Base-by-base conservation (phyloP, 2,888 invertebrate species). In the Drosophila nr. perissopoda region DNA sequence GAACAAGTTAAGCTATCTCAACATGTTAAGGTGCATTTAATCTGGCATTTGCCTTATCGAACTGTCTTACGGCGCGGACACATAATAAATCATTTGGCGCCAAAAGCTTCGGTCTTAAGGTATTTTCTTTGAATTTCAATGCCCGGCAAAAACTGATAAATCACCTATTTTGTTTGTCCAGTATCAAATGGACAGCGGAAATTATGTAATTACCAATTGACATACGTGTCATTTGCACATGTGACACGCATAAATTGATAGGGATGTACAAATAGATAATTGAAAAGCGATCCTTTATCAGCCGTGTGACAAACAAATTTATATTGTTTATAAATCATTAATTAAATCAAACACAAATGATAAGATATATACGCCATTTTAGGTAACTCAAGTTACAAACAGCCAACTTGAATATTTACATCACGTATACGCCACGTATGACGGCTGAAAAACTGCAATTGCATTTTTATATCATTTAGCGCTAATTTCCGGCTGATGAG, bases 81-180 rank as follows among this genome's bases (percentile, higher is more conserved):
- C 72, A 68, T 72, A 72, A 84, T 87, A 87, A 78, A 83, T 84
- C 82, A 81, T 49, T 51, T 53, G n/a, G 31, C 64, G 29, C 21
- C 59, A 54, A 53, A 70, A 52, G 69, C 72, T 53, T 7, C 0
- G 60, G 76, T 54, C 80, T 80, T 73, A 57, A 27, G 45, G 70
- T 67, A 66, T 77, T 75, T 36, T 66, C 64, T 58, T 40, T 45
- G 69, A 71, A 56, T 67, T 45, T 57, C 52, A 53, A 83, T 73
- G 73, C 66, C 60, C 60, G 48, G 38, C 33, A 29, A 51, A 54
- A 64, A 68, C 52, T 76, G 79, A 87, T 87, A 78, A 60, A 62
- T 73, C 66, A 54, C 18, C 40, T 52, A 60, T 8, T 42, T 16
- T 40, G 11, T 10, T 29, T 57, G 57, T 29, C 8, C 40, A n/a